Percentiles rank a stretch among this genome's conserved stretches.
phyloP scores from a whole-genome alignment of 2,888 invertebrate species.

The Ommatoiulus sabulosus region DNA sequence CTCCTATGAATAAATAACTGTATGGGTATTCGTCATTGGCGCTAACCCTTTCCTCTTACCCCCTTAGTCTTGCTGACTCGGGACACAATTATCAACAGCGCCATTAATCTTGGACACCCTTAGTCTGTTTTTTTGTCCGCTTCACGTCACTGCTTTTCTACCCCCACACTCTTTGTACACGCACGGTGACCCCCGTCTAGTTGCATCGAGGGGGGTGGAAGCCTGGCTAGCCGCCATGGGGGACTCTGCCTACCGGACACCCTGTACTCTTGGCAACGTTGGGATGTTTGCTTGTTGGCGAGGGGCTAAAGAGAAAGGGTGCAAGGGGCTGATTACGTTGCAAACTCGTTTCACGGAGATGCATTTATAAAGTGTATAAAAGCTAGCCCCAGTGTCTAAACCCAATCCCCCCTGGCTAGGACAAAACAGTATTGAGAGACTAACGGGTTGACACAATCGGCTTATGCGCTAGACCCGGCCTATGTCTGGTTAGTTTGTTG shows the following conservation, averaged over 20 bases:
- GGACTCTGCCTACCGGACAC: background rate
- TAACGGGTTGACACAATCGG: conserved; percentile 18
- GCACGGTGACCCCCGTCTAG: conserved; percentile 30
- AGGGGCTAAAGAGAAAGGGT: conserved; percentile 14
- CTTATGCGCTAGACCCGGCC: conserved; percentile 1
- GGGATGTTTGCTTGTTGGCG: conserved; percentile 30
- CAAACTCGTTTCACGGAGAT: conserved; percentile 44
- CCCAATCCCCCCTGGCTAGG: background rate
- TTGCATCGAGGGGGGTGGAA: background rate
- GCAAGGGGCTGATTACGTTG: conserved; percentile 40
- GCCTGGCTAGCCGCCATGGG: conserved; percentile 39
- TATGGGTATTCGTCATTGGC: conserved; percentile 24
- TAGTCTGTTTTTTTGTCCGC: conserved; percentile 42
- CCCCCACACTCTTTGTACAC: conserved; percentile 42
- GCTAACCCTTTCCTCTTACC: conserved; percentile 52
- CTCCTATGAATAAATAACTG: conserved; percentile 49
- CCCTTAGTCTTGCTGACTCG: conserved; percentile 50
- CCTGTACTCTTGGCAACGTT: too few species aligned
- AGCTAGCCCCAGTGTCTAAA: conserved; percentile 29
- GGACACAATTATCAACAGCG: conserved; percentile 48
- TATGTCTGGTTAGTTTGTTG: background rate
- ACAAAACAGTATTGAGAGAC: conserved; percentile 13
- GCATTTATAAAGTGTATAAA: conserved; percentile 17
- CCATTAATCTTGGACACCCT: conserved; percentile 51
- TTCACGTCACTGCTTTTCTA: conserved; percentile 52